These are phyloP conservation scores for Rhopalosiphum maidis DNA, from an alignment of 1,140 invertebrate species.

Conservation along the genomic window DNA sequence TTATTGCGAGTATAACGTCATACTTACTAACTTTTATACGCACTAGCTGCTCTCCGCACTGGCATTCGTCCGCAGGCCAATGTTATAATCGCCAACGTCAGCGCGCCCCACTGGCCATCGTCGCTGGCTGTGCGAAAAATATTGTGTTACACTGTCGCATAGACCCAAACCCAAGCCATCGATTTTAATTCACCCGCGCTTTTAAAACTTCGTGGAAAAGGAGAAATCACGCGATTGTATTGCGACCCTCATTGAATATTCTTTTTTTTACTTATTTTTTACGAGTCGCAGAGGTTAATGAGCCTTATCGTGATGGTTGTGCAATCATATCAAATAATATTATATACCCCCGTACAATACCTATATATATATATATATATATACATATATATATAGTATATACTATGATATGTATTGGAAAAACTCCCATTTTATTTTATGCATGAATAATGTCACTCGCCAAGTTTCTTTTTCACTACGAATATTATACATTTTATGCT, in stretches of 20 bases:
- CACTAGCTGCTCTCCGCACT: too few relatives aligned
- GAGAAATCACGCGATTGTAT: not conserved
- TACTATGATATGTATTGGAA: not conserved
- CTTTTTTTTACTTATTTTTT: not conserved
- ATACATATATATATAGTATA: not conserved
- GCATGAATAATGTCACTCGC: conserved; percentile 1
- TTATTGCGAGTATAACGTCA: too few relatives aligned
- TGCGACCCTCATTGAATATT: not conserved
- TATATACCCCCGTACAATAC: not conserved
- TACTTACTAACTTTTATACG: too few relatives aligned
- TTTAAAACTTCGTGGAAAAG: not conserved
- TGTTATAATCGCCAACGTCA: too few relatives aligned
- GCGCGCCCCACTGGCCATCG: too few relatives aligned
- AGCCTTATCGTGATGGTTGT: conserved; percentile 13
- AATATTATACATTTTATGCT: not conserved
- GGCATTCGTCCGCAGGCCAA: too few relatives aligned
- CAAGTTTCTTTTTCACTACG: not conserved
- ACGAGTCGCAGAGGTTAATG: conserved; percentile 1
- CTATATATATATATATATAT: conserved; percentile 1
- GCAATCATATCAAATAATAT: not conserved
- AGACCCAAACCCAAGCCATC: not conserved
- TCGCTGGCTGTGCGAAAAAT: too few relatives aligned
- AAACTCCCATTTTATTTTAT: not conserved
- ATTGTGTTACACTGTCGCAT: too few relatives aligned
- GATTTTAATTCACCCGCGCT: not conserved